Conservation (phyloP, 1,140 invertebrate genomes). For the Cherax destructor region DNA sequence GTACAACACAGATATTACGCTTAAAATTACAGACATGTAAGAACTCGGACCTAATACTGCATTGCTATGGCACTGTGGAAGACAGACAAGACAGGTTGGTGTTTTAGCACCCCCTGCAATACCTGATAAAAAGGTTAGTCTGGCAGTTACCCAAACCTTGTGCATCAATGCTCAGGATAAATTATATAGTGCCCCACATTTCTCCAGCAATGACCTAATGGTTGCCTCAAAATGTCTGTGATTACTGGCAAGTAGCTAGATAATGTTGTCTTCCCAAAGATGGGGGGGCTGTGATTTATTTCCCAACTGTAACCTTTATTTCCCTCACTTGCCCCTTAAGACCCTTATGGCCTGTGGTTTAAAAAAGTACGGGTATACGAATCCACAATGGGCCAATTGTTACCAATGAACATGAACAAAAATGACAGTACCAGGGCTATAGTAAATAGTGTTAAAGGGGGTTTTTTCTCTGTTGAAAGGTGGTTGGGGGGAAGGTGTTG, state of each 20-base stretch:
- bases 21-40: not conserved
- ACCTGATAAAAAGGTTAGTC: not conserved
- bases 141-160: not conserved
- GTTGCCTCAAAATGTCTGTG: not conserved
- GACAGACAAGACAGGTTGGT: not conserved
- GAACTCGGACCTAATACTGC: not conserved
- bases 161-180: not conserved
- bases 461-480: not conserved
- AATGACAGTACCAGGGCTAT: not conserved
- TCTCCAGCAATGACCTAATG: not conserved
- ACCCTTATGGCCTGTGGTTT: not conserved
- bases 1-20: too few species aligned
- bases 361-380: not conserved
- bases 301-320: not conserved
- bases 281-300: not conserved
- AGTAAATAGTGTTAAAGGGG: not conserved
- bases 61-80: not conserved
- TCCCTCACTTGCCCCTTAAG: not conserved
- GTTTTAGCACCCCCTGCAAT: not conserved
- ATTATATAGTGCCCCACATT: not conserved
- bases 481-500: not conserved
- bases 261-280: not conserved
- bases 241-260: not conserved
- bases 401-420: not conserved
- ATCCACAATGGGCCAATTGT: not conserved